Evolutionary conservation across 2,888 invertebrate species (phyloP).

Genomic region (Sipha maydis): DNA sequence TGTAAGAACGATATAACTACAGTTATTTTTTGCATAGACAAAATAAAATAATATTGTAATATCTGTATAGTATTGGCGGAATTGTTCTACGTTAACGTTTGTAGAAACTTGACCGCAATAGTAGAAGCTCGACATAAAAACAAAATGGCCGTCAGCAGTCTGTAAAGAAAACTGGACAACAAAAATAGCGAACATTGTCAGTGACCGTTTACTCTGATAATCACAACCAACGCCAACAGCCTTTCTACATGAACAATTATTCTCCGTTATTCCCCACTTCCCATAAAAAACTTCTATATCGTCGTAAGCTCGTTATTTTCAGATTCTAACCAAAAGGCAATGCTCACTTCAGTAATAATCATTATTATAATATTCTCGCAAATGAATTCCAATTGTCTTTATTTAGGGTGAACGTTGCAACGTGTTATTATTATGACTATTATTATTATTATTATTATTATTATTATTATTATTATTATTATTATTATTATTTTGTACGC

Average conservation of each 20-base stretch:
- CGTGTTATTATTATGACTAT: background rate
- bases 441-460: background rate
- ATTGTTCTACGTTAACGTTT: background rate
- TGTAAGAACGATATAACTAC: background rate
- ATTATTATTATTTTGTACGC: background rate
- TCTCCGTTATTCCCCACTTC: background rate
- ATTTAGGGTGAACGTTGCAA: background rate
- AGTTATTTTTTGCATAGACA: background rate
- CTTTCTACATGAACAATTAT: conserved; percentile 43
- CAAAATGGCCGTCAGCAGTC: conserved; percentile 46
- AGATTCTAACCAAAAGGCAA: conserved; percentile 10
- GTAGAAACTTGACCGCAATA: conserved; percentile 1
- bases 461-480: conserved; percentile 11
- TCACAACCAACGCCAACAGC: background rate
- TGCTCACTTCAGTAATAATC: background rate
- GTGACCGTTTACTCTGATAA: conserved; percentile 36
- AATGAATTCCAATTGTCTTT: conserved; percentile 32
- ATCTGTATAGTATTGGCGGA: background rate
- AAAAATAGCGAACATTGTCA: conserved; percentile 8
- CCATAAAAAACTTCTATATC: background rate
- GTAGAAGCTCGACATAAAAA: conserved; percentile 44
- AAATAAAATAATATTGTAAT: conserved; percentile 25
- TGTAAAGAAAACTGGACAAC: background rate
- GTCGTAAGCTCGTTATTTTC: conserved; percentile 31
- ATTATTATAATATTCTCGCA: conserved; percentile 16